phyloP scores from a whole-genome alignment of 2,888 invertebrate species.

The Xylocampa areola region DNA sequence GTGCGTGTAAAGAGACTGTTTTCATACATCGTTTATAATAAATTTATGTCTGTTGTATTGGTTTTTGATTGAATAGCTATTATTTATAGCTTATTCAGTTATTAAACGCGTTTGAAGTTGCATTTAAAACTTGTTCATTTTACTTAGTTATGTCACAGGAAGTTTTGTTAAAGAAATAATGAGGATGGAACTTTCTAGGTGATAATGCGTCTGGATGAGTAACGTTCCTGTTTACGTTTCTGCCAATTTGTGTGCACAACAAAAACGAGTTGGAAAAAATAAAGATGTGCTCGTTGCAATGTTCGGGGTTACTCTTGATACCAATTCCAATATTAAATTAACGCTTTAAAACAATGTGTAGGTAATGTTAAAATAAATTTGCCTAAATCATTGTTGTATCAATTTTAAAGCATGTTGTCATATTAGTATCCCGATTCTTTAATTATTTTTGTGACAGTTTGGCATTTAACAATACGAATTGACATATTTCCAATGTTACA shows the following conservation, averaged over 20 bases:
- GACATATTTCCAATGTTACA: too few species aligned
- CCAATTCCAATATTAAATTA: too few species aligned
- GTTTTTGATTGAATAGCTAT: neutral
- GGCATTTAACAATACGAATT: too few species aligned
- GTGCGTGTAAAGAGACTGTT: conserved; percentile 26
- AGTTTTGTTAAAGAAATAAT: neutral
- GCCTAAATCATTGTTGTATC: too few species aligned
- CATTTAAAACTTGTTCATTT: neutral
- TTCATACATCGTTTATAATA: conserved; percentile 18
- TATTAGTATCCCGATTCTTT: too few species aligned
- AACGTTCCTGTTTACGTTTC: conserved; percentile 3
- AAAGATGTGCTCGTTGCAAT: too few species aligned
- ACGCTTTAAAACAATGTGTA: too few species aligned
- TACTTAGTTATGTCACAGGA: neutral
- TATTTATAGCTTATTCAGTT: conserved; percentile 11
- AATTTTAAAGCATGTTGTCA: too few species aligned
- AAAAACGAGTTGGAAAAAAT: too few species aligned
- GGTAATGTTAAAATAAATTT: too few species aligned
- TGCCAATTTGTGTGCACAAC: conserved; percentile 9
- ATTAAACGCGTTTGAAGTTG: conserved; percentile 4
- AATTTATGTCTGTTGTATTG: conserved; percentile 14
- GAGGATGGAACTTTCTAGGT: conserved; percentile 8
- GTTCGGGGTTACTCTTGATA: too few species aligned
- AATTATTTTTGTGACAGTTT: too few species aligned
- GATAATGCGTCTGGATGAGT: conserved; percentile 16